Conservation (phyloP, 2,888 invertebrate genomes). For the Lepidocyrtinus sp. region DNA sequence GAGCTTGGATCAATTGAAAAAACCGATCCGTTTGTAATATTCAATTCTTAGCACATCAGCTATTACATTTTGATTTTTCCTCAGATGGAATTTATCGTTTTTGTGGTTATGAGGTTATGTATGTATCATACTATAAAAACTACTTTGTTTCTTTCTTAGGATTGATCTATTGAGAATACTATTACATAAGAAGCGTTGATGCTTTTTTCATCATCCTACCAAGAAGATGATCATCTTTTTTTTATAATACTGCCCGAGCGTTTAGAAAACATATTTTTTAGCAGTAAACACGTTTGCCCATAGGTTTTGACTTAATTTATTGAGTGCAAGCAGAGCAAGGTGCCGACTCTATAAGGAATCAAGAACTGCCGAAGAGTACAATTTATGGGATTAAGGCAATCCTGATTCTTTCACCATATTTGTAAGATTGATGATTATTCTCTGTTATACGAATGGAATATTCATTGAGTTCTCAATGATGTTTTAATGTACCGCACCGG, state of each 20-base stretch:
- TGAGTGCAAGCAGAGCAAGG: constrained; percentile 63
- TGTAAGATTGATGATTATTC: constrained; percentile 62
- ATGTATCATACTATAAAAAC: not conserved
- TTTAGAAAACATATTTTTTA: constrained; percentile 11
- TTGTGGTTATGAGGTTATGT: not conserved
- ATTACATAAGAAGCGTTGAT: constrained; percentile 39
- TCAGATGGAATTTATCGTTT: constrained; percentile 10
- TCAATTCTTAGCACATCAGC: not conserved
- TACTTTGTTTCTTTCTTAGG: not conserved
- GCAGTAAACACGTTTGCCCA: constrained; percentile 59
- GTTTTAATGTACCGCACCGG: constrained; percentile 63
- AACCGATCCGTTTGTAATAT: not conserved
- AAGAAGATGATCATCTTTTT: constrained; percentile 8
- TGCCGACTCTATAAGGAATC: constrained; percentile 65
- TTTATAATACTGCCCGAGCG: constrained; percentile 6
- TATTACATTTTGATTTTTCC: constrained; percentile 13
- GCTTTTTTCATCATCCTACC: constrained; percentile 23
- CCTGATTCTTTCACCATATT: constrained; percentile 65
- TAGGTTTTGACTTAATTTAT: constrained; percentile 63
- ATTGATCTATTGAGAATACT: constrained; percentile 47
- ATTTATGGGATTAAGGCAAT: constrained; percentile 65
- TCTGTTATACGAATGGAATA: constrained; percentile 60
- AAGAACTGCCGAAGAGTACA: constrained; percentile 64
- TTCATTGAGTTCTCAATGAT: constrained; percentile 64
- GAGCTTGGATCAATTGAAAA: constrained; percentile 5